Percentiles rank a stretch among this genome's conserved stretches.
phyloP scores from a whole-genome alignment of 2,113 vertebrate species.

The Ictidomys tridecemlineatus region DNA sequence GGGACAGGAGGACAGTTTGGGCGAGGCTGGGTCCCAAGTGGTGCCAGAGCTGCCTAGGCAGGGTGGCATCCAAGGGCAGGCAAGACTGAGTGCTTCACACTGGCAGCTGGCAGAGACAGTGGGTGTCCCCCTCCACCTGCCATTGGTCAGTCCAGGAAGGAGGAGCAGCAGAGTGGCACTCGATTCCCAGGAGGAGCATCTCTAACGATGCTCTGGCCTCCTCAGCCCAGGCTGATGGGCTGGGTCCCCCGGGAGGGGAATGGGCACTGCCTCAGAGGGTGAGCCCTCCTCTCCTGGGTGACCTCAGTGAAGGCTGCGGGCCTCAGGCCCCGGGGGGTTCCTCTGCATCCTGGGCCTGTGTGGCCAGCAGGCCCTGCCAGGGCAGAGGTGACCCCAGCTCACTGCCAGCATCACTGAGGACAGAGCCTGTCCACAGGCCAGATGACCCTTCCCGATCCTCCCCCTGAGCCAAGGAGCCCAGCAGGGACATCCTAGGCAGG shows the following conservation, averaged over 20 bases:
- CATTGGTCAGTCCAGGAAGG: rapidly evolving
- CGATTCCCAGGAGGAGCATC: too few relatives aligned
- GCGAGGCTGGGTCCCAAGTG: rapidly evolving
- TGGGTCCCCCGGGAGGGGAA: not conserved
- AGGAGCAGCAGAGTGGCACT: too few relatives aligned
- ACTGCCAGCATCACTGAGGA: not conserved
- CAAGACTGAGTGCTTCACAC: too few relatives aligned
- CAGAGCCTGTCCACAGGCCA: rapidly evolving
- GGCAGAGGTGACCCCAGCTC: not conserved
- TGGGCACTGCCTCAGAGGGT: too few relatives aligned
- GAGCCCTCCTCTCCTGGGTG: rapidly evolving
- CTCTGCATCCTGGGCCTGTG: not conserved
- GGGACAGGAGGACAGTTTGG: too few relatives aligned
- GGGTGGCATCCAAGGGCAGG: not conserved
- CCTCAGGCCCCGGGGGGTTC: not conserved
- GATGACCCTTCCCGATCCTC: too few relatives aligned
- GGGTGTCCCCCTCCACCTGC: not conserved
- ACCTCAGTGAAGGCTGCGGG: not conserved
- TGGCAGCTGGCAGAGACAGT: not conserved
- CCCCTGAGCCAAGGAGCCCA: not conserved
- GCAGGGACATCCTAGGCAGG: not conserved
- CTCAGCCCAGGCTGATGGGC: rapidly evolving
- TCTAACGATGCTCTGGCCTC: not conserved
- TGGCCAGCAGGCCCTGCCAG: not conserved
- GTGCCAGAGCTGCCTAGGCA: rapidly evolving